These are phyloP conservation scores for Aspidiotus rigidus DNA, from an alignment of 2,888 invertebrate genomes.

Conservation along the genomic window DNA sequence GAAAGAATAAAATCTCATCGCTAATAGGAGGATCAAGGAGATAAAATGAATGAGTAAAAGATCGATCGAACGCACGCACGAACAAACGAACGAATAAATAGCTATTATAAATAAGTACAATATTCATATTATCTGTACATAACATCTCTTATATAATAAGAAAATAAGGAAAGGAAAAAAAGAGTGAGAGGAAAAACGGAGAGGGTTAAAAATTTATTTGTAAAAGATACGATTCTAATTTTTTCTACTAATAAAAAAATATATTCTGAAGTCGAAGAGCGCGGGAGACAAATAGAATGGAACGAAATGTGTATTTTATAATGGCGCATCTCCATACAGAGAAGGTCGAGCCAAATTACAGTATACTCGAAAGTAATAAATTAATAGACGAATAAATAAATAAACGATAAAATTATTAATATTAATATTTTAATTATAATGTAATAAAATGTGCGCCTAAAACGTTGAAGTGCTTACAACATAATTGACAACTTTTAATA, in stretches of 20 bases:
- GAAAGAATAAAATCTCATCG: too few species aligned
- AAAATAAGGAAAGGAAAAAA: conserved; percentile 5
- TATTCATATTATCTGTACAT: conserved; percentile 10
- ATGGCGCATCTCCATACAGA: too few species aligned
- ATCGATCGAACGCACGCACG: background rate
- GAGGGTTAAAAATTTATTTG: too few species aligned
- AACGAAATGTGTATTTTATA: too few species aligned
- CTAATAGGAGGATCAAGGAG: too few species aligned
- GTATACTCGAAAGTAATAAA: background rate
- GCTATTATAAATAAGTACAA: conserved; percentile 10
- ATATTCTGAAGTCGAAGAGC: too few species aligned
- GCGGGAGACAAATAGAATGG: too few species aligned
- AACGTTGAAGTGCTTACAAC: conserved; percentile 29
- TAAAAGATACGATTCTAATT: too few species aligned
- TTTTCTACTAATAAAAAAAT: too few species aligned
- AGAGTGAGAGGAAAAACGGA: background rate
- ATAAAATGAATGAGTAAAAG: too few species aligned
- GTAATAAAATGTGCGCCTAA: conserved; percentile 29
- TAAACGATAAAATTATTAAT: background rate
- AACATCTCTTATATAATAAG: conserved; percentile 10
- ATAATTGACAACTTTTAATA: conserved; percentile 25
- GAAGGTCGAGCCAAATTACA: too few species aligned
- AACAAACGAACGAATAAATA: conserved; percentile 4
- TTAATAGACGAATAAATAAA: background rate
- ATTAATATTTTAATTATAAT: conserved; percentile 2